Evolutionary conservation across 1,140 invertebrate species (phyloP).

Genomic region (Ladona fulva): DNA sequence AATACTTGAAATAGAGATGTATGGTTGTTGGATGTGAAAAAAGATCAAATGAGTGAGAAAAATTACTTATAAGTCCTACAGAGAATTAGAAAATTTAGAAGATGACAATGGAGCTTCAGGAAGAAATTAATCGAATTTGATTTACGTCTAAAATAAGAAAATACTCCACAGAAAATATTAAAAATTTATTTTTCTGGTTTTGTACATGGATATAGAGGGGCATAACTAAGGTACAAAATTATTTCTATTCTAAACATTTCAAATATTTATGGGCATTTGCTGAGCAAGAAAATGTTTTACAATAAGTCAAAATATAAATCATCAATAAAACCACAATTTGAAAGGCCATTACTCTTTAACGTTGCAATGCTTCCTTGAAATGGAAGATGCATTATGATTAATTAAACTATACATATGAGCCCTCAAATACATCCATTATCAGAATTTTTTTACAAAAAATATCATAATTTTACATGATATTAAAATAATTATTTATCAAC

Average conservation of each 20-base stretch:
- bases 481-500: not conserved
- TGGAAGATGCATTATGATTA: not conserved
- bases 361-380: not conserved
- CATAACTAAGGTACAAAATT: not conserved
- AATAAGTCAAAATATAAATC: not conserved
- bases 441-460: constrained; percentile 2
- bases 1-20: no score
- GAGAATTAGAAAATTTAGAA: no score
- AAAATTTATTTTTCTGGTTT: constrained; percentile 1
- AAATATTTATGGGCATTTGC: not conserved
- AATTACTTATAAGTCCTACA: no score
- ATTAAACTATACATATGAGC: not conserved
- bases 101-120: no score
- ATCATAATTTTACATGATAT: not conserved
- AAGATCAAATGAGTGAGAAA: no score
- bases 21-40: no score
- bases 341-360: not conserved
- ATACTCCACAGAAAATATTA: not conserved
- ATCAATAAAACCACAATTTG: not conserved
- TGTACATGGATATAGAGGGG: not conserved
- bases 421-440: not conserved
- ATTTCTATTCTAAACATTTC: not conserved
- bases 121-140: no score
- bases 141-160: not conserved
- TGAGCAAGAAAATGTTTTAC: not conserved